Base-by-base conservation (phyloP, 2,797 vertebrate genomes). In the Neosilurus hyrtlii region DNA sequence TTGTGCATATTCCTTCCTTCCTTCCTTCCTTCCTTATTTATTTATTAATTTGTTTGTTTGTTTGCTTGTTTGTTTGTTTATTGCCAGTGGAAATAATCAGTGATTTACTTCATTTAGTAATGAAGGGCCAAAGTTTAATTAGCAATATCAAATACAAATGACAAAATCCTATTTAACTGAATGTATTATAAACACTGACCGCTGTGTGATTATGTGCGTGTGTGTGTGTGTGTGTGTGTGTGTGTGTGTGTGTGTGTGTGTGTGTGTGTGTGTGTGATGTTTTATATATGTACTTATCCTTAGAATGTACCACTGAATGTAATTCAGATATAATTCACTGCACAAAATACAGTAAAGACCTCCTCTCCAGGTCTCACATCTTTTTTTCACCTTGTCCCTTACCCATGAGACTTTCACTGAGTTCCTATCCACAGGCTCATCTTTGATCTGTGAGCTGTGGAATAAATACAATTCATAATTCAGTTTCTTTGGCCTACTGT, bases 381-480 rank as follows among this genome's bases (percentile, higher is more conserved):
- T 71, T 49, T 57, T 75, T 68, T 63, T 81, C 74, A 70, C 79
- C 57, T 78, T 74, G 37, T 80, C 68, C 78, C 54, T 86, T 49
- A 56, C 76, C 83, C 54, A 11, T n/a, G 49, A 70, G 68, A 85
- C 77, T 65, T 83, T 72, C 51, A 24, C 79, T 62, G 85, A 86
- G 89, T 90, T 84, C 81, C 90, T 88, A 90, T 89, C 78, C 65
- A 54, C 57, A n/a, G 15, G 71, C 35, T 68, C 56, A 80, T 79
- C 83, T 87, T 86, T 88, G 84, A 88, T 89, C 86, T 88, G 86
- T 74, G 83, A 85, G 83, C 84, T 86, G 61, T 56, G 80, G 85
- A 83, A 86, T 82, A 87, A 86, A 88, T 88, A 86, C 78, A 85
- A 90, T 85, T 88, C 84, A 89, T 89, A 88, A 89, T 85, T 86